Evolutionary conservation across 2,888 invertebrate species (phyloP), one percentile per base, ranked within the genome.

Genomic region (Tipula vernalis): DNA sequence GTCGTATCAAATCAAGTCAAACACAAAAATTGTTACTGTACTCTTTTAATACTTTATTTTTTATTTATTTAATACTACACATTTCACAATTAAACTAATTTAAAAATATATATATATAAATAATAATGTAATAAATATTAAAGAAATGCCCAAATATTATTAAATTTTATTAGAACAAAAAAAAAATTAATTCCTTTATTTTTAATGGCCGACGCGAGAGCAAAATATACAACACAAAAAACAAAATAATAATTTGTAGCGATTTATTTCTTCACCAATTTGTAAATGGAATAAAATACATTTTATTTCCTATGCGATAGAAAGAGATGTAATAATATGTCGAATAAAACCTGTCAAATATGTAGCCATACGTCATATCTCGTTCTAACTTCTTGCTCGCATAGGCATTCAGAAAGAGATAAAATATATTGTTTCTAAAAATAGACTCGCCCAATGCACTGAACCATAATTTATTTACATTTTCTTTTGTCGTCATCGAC

Each of bases 141-240:
- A 39, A 39, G 5, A 39, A 39, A 51, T 51, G 15, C 51, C 51
- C n/a, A 51, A 51, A 51, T 71, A 71, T 28, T 18, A 71, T 71
- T 71, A 28, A 71, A 71, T 28, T 71, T 71, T 71, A 71, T 71
- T 71, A 28, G 71, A 71, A 71, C 3, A 71, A 71, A 71, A 28
- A 71, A 4, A 71, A 71, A 51, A 28, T 71, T 12, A 28, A 71
- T 71, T 71, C n/a, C 10, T 18, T 28, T 28, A 71, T 84, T 83
- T 85, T 85, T 85, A 85, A 85, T 85, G 85, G 85, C 85, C 44
- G 85, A 85, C 85, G 85, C 85, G 85, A 44, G 84, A 84, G 41
- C 84, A 84, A 36, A 84, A 71, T 57, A 83, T 18, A 84, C 84
- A 84, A 84, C 41, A 84, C 41, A 84, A 13, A 84, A 84, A 84